Base-by-base conservation (phyloP, 2,113 vertebrate genomes). In the Coregonus clupeaformis region DNA sequence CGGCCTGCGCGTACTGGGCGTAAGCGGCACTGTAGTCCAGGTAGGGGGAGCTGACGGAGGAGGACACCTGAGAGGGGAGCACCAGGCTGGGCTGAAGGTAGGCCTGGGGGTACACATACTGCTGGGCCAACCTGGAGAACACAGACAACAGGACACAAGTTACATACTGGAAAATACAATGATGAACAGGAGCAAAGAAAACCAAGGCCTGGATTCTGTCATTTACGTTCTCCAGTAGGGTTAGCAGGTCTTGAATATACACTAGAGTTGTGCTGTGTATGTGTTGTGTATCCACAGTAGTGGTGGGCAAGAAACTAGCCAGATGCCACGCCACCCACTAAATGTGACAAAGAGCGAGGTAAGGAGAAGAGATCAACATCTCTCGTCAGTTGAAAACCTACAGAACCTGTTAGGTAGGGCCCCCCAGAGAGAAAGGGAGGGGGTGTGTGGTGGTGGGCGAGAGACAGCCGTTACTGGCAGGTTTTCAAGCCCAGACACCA, bases 1-100 rank as follows among this genome's bases (percentile, higher is more conserved):
- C 87, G 69, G 96, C 93, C 6, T 95, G 91, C 63, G 96, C 94
- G 77, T 96, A 98, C 87, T 97, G 97, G 64, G 91, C 82, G 4
- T 96, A 98, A 89, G 95, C 94, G 0, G 95, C 81, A 0, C 91
- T 91, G 92, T 97, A 98, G 88, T 98, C 97, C 14, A 97, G 90
- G 89, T 96, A 98, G 2, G 96, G 94, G 63, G 95, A 95, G 30
- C 85, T 91, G 84, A 95, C 90, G 2, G 95, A 94, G 6, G 92
- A 88, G 65, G 95, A 94, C 14, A 96, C 88, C 0, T 95, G 95
- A 30, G 94, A 92, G 0, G 96, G 95, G 86, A 98, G 92, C 84
- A 98, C 93, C 92, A 98, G 89, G 59, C 95, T 94, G 83, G 96
- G 97, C 91, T 98, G 97, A 73, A 98, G 83, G 65, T 94, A 94